phyloP scores from a whole-genome alignment of 1,140 invertebrate species.

The Reticulitermes speratus region DNA sequence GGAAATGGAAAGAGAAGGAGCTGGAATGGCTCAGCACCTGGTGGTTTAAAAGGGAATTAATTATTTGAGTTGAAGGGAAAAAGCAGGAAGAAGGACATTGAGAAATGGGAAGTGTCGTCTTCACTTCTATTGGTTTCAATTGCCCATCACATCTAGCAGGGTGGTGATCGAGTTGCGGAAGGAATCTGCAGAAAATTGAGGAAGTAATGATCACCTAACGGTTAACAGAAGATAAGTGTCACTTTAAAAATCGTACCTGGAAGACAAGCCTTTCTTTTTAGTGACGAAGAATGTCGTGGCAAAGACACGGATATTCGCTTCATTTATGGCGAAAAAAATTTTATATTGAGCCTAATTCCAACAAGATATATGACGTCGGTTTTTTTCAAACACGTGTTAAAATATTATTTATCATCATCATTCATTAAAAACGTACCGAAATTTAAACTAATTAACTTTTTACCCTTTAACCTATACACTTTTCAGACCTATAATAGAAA shows the following conservation, averaged over 20 bases:
- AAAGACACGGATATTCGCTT: no score
- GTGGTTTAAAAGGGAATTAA: conserved; percentile 19
- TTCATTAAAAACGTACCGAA: no score
- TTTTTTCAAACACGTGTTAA: no score
- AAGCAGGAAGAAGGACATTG: neutral
- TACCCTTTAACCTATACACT: no score
- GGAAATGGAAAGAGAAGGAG: neutral
- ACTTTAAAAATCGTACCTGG: neutral
- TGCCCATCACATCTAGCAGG: neutral
- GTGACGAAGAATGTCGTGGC: no score
- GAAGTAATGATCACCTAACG: neutral
- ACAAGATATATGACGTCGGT: no score
- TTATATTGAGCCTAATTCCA: no score
- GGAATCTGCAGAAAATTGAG: neutral
- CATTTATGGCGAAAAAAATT: no score
- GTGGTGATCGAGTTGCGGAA: neutral
- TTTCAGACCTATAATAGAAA: no score
- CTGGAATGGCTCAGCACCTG: neutral
- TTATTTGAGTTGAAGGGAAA: neutral
- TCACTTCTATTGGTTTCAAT: conserved; percentile 10
- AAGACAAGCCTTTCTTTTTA: neutral
- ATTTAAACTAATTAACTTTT: no score
- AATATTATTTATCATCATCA: no score
- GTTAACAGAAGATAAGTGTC: conserved; percentile 7
- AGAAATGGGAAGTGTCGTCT: neutral